These are phyloP conservation scores for Pseudochirops corinnae DNA, from an alignment of 2,797 vertebrate species.

Conservation along the genomic window DNA sequence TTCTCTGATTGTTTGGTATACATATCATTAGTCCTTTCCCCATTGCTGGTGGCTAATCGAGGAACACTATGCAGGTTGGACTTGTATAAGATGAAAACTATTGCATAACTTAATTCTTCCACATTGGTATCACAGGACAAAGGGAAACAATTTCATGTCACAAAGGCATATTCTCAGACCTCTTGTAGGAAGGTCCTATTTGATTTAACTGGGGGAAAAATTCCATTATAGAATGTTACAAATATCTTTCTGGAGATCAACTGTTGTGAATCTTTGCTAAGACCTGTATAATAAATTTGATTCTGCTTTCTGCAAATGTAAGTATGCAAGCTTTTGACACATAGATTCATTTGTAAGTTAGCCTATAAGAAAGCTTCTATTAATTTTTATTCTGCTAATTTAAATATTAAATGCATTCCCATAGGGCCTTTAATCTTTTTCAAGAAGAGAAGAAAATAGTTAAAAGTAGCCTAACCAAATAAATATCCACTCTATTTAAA, in stretches of 20 bases:
- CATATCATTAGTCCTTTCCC: not conserved
- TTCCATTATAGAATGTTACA: not conserved
- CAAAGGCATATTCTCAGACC: not conserved
- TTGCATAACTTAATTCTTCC: not conserved
- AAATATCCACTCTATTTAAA: constrained; percentile 12
- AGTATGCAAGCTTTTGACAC: not conserved
- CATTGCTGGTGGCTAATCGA: not conserved
- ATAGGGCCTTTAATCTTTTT: constrained; percentile 3
- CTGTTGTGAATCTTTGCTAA: not conserved
- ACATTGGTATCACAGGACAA: not conserved
- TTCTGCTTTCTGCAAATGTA: not conserved
- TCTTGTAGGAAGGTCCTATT: not conserved
- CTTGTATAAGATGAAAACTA: not conserved
- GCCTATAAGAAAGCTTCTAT: not conserved
- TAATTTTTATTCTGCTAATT: constrained; percentile 32
- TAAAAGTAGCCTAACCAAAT: not conserved
- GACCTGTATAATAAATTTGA: not conserved
- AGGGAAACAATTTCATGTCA: not conserved
- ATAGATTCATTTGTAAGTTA: not conserved
- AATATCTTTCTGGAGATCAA: not conserved
- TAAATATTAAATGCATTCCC: constrained; percentile 24
- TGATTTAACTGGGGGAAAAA: not conserved
- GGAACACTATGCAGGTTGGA: not conserved
- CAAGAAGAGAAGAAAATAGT: not conserved
- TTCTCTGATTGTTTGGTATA: not conserved